Evolutionary conservation across 2,113 vertebrate genomes (phyloP).

Genomic region (Pygoscelis adeliae): DNA sequence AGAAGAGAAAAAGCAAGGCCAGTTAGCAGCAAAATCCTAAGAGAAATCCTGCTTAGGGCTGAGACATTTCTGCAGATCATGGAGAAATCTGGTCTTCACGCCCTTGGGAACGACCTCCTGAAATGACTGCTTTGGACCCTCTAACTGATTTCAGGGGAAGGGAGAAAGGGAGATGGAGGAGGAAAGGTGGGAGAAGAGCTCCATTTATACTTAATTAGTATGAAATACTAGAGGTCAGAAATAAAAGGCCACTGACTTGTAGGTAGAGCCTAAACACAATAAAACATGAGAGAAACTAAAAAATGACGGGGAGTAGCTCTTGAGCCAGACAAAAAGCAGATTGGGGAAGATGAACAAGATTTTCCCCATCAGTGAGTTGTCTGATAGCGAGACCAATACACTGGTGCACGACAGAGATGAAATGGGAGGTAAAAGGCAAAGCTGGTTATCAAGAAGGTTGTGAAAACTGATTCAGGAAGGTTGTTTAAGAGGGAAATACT

Average conservation of each 20-base stretch:
- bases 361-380: background rate
- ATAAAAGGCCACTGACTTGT: background rate
- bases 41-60: background rate
- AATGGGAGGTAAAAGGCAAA: background rate
- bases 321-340: background rate
- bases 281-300: background rate
- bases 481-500: background rate
- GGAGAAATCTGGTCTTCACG: background rate
- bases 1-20: background rate
- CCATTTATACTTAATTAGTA: background rate
- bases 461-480: background rate
- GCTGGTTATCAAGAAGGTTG: background rate
- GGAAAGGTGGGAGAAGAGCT: background rate
- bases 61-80: background rate
- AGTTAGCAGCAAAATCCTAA: background rate
- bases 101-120: background rate
- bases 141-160: background rate
- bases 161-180: background rate
- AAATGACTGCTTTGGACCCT: background rate
- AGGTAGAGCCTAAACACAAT: background rate
- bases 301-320: background rate
- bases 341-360: background rate
- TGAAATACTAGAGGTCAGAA: background rate
- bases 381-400: background rate
- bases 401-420: background rate